phyloP scores from a whole-genome alignment of 2,888 invertebrate genomes.

The Scelioninae gen. 1 region DNA sequence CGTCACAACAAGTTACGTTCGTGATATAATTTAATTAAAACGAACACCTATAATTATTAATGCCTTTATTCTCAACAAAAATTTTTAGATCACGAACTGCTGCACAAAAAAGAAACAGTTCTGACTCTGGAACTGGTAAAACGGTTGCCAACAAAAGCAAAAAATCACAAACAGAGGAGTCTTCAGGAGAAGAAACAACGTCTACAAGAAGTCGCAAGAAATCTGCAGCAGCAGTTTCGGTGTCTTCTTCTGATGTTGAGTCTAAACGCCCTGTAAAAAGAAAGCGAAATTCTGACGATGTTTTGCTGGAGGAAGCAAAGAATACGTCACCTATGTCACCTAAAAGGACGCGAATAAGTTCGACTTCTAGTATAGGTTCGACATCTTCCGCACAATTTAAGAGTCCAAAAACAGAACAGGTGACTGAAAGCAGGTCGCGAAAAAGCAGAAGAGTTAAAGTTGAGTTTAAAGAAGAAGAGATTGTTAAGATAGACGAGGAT shows the following conservation, averaged over 20 bases:
- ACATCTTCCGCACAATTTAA: background rate
- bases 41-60: too few species aligned
- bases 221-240: too few species aligned
- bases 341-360: background rate
- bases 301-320: background rate
- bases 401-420: background rate
- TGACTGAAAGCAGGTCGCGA: background rate
- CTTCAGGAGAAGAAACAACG: slow-evolving; percentile 27
- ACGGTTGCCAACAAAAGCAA: background rate
- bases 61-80: too few species aligned
- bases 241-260: slow-evolving; percentile 19
- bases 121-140: slow-evolving; percentile 2
- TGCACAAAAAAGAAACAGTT: background rate
- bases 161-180: slow-evolving; percentile 2
- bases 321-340: background rate
- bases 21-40: too few species aligned
- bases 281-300: background rate
- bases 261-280: slow-evolving; percentile 16
- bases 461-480: background rate
- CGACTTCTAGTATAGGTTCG: background rate
- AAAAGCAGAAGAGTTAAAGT: too few species aligned
- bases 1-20: too few species aligned
- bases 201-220: background rate
- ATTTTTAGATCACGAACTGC: too few species aligned
- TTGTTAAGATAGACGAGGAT: background rate